Evolutionary conservation across 2,113 vertebrate species (phyloP).

Genomic region (Cyphomyrus discorhynchus): DNA sequence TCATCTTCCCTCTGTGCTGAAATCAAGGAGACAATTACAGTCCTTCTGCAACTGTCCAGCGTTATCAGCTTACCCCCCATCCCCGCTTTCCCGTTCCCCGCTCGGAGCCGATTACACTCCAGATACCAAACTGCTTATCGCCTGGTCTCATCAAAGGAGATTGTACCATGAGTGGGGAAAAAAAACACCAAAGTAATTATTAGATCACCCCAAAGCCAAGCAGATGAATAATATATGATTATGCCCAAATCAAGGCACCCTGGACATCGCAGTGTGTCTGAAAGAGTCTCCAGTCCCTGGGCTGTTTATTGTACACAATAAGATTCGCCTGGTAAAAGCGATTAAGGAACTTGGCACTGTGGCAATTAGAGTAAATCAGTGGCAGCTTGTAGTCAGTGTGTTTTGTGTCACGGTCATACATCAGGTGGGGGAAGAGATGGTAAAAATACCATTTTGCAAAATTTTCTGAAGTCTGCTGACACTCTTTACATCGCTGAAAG

Average conservation of each 20-base stretch:
- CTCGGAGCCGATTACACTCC: slow-evolving; percentile 7
- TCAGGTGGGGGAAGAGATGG: not conserved
- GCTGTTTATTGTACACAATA: not conserved
- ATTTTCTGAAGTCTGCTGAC: not conserved
- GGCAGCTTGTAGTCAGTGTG: not conserved
- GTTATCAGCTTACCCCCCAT: not conserved
- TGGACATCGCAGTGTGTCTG: not conserved
- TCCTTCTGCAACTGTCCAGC: not conserved
- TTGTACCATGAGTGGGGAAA: not conserved
- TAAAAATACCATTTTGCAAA: not conserved
- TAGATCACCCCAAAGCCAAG: not conserved
- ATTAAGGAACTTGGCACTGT: not conserved
- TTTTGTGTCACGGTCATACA: not conserved
- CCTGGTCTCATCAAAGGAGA: slow-evolving; percentile 4
- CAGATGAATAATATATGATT: slow-evolving; percentile 14
- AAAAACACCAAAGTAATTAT: slow-evolving; percentile 5
- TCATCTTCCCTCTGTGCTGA: slow-evolving; percentile 4
- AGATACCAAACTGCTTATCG: slow-evolving; percentile 7
- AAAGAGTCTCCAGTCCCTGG: not conserved
- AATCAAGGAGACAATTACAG: slow-evolving; percentile 3
- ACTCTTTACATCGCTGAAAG: not conserved
- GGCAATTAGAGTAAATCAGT: not conserved
- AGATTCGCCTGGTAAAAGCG: not conserved
- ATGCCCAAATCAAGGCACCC: not conserved
- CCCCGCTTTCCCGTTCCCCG: not conserved